phyloP scores from a whole-genome alignment of 2,797 vertebrate genomes.

The Mus caroli region DNA sequence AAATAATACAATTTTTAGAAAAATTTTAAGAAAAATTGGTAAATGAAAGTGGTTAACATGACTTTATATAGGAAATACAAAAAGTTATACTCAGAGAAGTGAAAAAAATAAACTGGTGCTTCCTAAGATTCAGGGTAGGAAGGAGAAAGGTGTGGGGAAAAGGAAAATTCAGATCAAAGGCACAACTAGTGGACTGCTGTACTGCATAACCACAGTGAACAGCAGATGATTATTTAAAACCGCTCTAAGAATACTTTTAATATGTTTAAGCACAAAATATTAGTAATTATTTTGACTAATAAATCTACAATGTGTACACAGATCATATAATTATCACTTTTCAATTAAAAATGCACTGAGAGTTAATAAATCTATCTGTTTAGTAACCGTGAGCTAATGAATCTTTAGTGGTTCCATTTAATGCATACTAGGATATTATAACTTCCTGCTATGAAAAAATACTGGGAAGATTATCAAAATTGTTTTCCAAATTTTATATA shows the following conservation, averaged over 20 bases:
- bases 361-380: background rate
- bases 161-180: background rate
- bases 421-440: background rate
- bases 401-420: background rate
- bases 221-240: background rate
- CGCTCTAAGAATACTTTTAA: background rate
- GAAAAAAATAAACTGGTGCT: background rate
- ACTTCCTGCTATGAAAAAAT: background rate
- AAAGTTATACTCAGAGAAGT: background rate
- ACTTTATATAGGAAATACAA: background rate
- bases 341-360: background rate
- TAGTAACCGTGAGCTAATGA: background rate
- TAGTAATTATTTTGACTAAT: background rate
- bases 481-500: slow-evolving; percentile 20
- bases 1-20: background rate
- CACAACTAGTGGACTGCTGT: background rate
- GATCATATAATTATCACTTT: background rate
- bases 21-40: background rate
- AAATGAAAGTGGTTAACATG: background rate
- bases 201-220: background rate
- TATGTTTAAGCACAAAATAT: background rate
- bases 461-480: slow-evolving; percentile 5
- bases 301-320: background rate
- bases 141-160: background rate
- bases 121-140: background rate